These are phyloP conservation scores for Drymonia ruficornis DNA, from an alignment of 2,888 invertebrate genomes.

Conservation along the genomic window DNA sequence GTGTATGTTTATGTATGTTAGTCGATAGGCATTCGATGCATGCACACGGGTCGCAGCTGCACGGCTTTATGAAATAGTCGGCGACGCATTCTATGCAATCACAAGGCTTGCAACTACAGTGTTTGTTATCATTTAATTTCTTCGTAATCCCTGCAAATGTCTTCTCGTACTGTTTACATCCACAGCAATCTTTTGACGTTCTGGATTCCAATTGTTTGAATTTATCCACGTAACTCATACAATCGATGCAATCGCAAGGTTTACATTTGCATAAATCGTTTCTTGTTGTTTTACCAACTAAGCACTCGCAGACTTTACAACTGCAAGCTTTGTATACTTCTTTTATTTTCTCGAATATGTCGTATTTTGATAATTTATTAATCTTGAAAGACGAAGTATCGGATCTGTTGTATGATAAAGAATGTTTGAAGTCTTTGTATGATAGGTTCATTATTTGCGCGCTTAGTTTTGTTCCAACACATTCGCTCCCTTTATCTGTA, in stretches of 20 bases:
- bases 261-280: conserved; percentile 47
- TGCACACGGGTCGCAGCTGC: conserved; percentile 53
- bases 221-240: conserved; percentile 23
- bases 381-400: conserved; percentile 3
- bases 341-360: conserved; percentile 60
- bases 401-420: conserved; percentile 16
- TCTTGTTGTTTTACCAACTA: conserved; percentile 37
- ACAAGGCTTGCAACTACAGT: conserved; percentile 50
- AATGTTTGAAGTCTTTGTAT: conserved; percentile 44
- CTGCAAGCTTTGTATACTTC: conserved; percentile 67
- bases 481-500: conserved; percentile 18
- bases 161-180: background rate
- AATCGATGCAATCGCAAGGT: conserved; percentile 52
- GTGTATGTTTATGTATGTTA: conserved; percentile 19
- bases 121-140: conserved; percentile 17
- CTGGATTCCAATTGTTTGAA: background rate
- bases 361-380: conserved; percentile 36
- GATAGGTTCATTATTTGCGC: conserved; percentile 59
- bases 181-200: background rate
- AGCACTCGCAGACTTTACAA: conserved; percentile 72
- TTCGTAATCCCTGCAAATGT: background rate
- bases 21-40: conserved; percentile 48
- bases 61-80: conserved; percentile 32
- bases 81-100: conserved; percentile 40
- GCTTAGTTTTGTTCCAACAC: conserved; percentile 47